Evolutionary conservation across 1,140 invertebrate genomes (phyloP).

Genomic region (Drosophila miranda): DNA sequence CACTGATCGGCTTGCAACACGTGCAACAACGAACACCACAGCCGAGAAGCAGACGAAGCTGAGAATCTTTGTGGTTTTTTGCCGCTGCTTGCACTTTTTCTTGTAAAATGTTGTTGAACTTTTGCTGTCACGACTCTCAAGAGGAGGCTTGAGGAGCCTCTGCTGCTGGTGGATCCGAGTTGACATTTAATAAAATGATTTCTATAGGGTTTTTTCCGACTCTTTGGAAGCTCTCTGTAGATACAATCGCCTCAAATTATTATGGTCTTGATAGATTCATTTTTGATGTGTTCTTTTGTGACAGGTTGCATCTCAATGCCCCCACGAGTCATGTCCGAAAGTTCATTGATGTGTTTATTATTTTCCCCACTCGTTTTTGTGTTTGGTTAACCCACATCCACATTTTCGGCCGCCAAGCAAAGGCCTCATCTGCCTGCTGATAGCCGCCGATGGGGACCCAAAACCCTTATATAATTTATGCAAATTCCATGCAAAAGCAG

Average conservation of each 20-base stretch:
- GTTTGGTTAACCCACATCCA: slow-evolving; percentile 61
- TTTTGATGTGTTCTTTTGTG: slow-evolving; percentile 28
- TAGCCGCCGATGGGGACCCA: slow-evolving; percentile 11
- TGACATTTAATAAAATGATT: slow-evolving; percentile 80
- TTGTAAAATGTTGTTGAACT: slow-evolving; percentile 79
- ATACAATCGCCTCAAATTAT: slow-evolving; percentile 74
- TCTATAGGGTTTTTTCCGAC: slow-evolving; percentile 11
- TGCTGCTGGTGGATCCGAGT: slow-evolving; percentile 34
- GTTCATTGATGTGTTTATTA: slow-evolving; percentile 65
- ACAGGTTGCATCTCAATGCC: slow-evolving; percentile 61
- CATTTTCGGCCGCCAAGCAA: no score
- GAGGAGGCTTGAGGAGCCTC: slow-evolving; percentile 11
- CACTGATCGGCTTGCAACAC: slow-evolving; percentile 47
- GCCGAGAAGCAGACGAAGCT: slow-evolving; percentile 21
- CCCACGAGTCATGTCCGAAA: slow-evolving; percentile 22
- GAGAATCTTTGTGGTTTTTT: slow-evolving; percentile 54
- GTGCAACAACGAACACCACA: slow-evolving; percentile 47
- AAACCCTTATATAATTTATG: slow-evolving; percentile 56
- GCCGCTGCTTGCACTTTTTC: slow-evolving; percentile 65
- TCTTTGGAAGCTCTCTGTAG: slow-evolving; percentile 35
- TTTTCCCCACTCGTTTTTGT: slow-evolving; percentile 28
- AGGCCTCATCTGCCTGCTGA: neutral
- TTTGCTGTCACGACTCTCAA: slow-evolving; percentile 70
- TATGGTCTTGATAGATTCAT: slow-evolving; percentile 74
- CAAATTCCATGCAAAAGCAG: slow-evolving; percentile 61